Conservation (phyloP, 2,888 invertebrate species). For the Phengaris arion region DNA sequence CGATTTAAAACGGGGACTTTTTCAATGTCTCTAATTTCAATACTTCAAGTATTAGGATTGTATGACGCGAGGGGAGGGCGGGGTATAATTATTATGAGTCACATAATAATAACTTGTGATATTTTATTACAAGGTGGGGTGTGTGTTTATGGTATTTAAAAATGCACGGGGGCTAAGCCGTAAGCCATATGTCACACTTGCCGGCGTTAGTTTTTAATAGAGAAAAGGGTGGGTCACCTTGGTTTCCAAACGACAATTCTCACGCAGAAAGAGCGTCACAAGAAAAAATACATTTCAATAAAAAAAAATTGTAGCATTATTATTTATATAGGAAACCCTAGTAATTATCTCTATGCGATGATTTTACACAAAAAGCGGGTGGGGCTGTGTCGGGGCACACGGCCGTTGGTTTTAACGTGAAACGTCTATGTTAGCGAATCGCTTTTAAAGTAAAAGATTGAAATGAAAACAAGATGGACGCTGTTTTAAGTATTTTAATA, state of each 20-base stretch:
- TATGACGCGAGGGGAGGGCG: neutral
- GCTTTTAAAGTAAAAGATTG: too few species aligned
- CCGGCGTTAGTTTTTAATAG: neutral
- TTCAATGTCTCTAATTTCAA: constrained; percentile 14
- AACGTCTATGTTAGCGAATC: too few species aligned
- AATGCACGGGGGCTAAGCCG: constrained; percentile 3
- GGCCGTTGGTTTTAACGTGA: too few species aligned
- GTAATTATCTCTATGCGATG: too few species aligned
- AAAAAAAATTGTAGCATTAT: too few species aligned
- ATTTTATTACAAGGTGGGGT: constrained; percentile 10
- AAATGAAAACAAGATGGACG: too few species aligned
- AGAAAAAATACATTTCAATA: neutral
- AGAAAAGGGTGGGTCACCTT: neutral
- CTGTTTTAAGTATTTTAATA: too few species aligned
- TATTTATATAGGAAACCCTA: too few species aligned
- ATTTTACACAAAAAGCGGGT: too few species aligned
- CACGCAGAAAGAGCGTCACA: neutral
- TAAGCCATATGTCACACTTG: neutral
- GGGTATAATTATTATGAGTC: constrained; percentile 12
- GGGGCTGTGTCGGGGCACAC: too few species aligned
- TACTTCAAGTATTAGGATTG: constrained; percentile 5
- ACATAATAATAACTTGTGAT: constrained; percentile 20
- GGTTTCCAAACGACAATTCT: neutral
- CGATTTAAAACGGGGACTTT: neutral
- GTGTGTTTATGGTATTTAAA: constrained; percentile 17